A percentile compares a stretch with the other conserved stretches of the same genome.
These are phyloP conservation scores for Xiphophorus couchianus DNA, from an alignment of 2,113 vertebrate genomes.

Conservation along the genomic window DNA sequence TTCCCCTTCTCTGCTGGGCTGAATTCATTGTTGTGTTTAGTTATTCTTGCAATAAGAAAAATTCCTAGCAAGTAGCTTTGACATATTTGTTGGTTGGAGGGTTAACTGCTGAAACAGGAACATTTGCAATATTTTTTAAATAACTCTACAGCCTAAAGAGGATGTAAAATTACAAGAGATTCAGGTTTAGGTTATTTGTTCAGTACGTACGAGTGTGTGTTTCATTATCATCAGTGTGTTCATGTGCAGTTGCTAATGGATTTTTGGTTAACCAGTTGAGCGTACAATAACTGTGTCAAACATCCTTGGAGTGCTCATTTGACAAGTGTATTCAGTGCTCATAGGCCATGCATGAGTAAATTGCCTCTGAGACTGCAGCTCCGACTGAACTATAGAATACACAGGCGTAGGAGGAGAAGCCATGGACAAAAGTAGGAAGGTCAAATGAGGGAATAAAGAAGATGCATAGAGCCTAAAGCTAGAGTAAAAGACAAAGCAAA, in stretches of 20 bases:
- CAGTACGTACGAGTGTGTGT: neutral
- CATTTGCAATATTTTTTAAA: neutral
- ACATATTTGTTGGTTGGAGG: too few relatives aligned
- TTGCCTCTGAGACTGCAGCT: conserved; percentile 11
- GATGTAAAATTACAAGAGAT: neutral
- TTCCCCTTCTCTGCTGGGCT: neutral
- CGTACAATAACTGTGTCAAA: conserved; percentile 44
- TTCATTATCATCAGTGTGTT: neutral
- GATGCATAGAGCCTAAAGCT: conserved; percentile 4
- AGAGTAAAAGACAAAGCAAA: conserved; percentile 5
- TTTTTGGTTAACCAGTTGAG: conserved; percentile 47
- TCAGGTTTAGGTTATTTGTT: neutral
- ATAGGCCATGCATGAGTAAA: conserved; percentile 43
- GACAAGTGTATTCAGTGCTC: conserved; percentile 34
- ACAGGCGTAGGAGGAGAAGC: neutral
- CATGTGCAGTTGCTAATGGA: conserved; percentile 2
- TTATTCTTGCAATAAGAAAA: neutral
- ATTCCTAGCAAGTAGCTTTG: neutral
- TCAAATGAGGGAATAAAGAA: conserved; percentile 31
- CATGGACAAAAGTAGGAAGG: conserved; percentile 13
- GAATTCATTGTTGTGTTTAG: neutral
- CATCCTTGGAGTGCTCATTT: conserved; percentile 43
- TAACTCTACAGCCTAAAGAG: neutral
- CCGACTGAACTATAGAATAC: neutral
- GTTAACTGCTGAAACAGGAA: neutral